Conservation (phyloP, 2,797 vertebrate species). For the Botia almorhae region DNA sequence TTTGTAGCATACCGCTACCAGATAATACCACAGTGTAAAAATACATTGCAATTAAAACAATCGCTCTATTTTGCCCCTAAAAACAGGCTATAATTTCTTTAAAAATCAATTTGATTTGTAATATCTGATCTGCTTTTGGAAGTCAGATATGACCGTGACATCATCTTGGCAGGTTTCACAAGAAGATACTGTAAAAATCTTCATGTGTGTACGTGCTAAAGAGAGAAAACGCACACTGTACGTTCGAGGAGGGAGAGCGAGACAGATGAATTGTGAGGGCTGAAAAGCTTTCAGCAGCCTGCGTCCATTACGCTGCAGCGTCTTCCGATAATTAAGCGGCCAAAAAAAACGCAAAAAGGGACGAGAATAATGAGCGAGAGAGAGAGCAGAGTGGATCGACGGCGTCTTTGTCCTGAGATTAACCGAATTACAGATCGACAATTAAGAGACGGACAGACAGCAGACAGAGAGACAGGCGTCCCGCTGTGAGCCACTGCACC, state of each 20-base stretch:
- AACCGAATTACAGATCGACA: constrained; percentile 49
- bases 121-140: not conserved
- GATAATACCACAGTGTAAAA: not conserved
- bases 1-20: not conserved
- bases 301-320: constrained; percentile 53
- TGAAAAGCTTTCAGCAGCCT: constrained; percentile 59
- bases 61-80: not conserved
- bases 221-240: constrained; percentile 23
- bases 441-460: constrained; percentile 41
- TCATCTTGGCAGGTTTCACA: not conserved
- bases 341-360: constrained; percentile 35
- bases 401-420: constrained; percentile 45
- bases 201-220: not conserved
- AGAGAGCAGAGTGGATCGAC: constrained; percentile 39
- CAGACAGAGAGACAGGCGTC: constrained; percentile 31
- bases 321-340: constrained; percentile 47
- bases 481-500: not conserved
- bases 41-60: not conserved
- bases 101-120: too few relatives aligned
- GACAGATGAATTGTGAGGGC: constrained; percentile 49
- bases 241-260: constrained; percentile 30
- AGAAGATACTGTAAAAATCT: not conserved
- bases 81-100: not conserved
- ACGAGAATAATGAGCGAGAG: constrained; percentile 36
- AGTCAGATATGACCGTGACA: not conserved